These are phyloP conservation scores for Numida meleagris DNA, from an alignment of 2,113 vertebrate genomes.

Conservation along the genomic window DNA sequence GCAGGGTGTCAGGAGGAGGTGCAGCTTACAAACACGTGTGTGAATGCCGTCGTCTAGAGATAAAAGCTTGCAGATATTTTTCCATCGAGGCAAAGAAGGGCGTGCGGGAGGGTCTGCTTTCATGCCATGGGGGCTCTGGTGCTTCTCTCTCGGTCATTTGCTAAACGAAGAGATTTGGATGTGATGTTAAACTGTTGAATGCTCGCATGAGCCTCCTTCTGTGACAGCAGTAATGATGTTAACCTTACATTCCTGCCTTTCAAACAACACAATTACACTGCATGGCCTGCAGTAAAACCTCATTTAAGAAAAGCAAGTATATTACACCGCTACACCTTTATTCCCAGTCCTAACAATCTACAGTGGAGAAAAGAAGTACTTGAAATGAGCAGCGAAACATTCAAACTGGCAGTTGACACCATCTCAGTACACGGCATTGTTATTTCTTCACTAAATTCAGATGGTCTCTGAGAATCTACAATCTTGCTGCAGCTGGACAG, in stretches of 20 bases:
- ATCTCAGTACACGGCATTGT: background rate
- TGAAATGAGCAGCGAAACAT: background rate
- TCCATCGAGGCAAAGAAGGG: background rate
- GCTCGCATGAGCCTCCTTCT: background rate
- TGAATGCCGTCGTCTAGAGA: background rate
- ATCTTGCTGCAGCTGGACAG: slow-evolving; percentile 21
- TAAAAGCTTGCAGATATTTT: background rate
- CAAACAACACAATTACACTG: background rate
- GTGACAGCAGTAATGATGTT: background rate
- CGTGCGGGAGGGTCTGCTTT: background rate
- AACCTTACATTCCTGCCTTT: background rate
- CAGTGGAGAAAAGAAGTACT: background rate
- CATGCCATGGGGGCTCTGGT: background rate
- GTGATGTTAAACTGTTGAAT: background rate
- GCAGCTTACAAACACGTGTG: background rate
- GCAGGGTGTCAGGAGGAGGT: background rate
- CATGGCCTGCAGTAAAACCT: background rate
- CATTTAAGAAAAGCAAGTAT: background rate
- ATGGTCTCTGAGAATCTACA: background rate
- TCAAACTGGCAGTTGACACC: background rate
- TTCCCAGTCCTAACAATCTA: background rate
- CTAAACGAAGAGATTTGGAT: background rate
- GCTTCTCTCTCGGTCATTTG: background rate
- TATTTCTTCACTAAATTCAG: slow-evolving; percentile 15
- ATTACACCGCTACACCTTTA: background rate